Base-by-base conservation (phyloP, 2,888 invertebrate genomes). In the Ferdinandea cuprea region DNA sequence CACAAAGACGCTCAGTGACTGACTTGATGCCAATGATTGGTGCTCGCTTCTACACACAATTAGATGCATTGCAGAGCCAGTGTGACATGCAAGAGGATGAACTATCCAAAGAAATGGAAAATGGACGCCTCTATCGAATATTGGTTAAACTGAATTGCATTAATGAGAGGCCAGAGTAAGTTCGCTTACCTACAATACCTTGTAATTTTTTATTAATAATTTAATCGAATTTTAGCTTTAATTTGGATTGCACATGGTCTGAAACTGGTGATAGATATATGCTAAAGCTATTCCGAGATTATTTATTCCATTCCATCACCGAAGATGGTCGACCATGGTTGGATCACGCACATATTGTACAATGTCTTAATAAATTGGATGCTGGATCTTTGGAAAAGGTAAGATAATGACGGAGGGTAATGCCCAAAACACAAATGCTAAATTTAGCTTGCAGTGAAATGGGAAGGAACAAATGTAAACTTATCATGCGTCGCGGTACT, bases 21-120 rank as follows among this genome's bases (percentile, higher is more conserved):
- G 99, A 99, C 92, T 94, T 99, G 87, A 99, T 99, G 99, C 99
- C 99, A 28, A 98, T 99, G 98, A 99, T 99, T 87, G 99, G 97
- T 48, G 98, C 98, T 48, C 93, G 99, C 74, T 99, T 99, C 92
- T 99, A 98, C 91, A 96, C 96, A 0, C 98, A 99, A 92, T 92
- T 99, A 89, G 99, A 99, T 91, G 95, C 96, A 5, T 93, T 97
- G 74, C 96, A 98, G 90, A 93, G 96, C 72, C 94, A 97, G 86
- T 95, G 95, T 52, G 99, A 99, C 90, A 94, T 95, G 52, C 93
- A 98, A 86, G 98, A 99, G 88, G 95, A 96, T 85, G 98, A 98
- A 90, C 92, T 99, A 79, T 93, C 96, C 11, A 96, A 96, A 91
- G 99, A 99, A 91, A 94, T 98, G 88, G 98, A 99, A 91, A 99